phyloP scores from a whole-genome alignment of 2,797 vertebrate species.

The Acestrorhynchus altus region DNA sequence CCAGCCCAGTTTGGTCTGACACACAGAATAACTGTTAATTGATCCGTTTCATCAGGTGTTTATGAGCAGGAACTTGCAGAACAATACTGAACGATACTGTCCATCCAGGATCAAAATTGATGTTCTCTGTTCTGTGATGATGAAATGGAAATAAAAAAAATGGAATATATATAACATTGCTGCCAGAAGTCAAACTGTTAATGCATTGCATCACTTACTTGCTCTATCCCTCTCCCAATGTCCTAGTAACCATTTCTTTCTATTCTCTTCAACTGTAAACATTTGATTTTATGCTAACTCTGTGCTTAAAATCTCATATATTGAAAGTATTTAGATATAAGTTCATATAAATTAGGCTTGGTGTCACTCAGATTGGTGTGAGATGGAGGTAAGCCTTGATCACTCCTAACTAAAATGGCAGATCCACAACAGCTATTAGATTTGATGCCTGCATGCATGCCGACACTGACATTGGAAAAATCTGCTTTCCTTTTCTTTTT shows the following conservation, averaged over 20 bases:
- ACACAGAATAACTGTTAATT: too few relatives aligned
- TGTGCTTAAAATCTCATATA: slow-evolving; percentile 4
- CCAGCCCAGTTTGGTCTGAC: too few relatives aligned
- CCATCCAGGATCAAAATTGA: too few relatives aligned
- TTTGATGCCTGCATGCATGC: slow-evolving; percentile 44
- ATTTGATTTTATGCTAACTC: slow-evolving; percentile 2
- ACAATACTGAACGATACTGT: too few relatives aligned
- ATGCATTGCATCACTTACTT: background rate
- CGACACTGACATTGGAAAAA: slow-evolving; percentile 1
- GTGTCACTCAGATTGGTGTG: slow-evolving; percentile 52
- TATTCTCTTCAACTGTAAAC: slow-evolving; percentile 1
- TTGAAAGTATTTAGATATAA: slow-evolving; percentile 23
- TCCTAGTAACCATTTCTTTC: slow-evolving; percentile 28
- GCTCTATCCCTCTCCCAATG: background rate
- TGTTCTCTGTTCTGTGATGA: too few relatives aligned
- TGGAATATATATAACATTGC: too few relatives aligned
- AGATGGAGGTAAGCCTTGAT: slow-evolving; percentile 58
- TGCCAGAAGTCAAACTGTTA: background rate
- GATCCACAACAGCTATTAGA: slow-evolving; percentile 24
- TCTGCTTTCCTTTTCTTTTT: slow-evolving; percentile 7
- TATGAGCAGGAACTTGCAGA: too few relatives aligned
- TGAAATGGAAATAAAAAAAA: too few relatives aligned
- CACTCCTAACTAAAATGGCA: slow-evolving; percentile 16
- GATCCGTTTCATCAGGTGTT: too few relatives aligned
- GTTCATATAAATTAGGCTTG: slow-evolving; percentile 40